A percentile compares a stretch with the other conserved stretches of the same genome.
phyloP scores from a whole-genome alignment of 2,888 invertebrate genomes.

The Lochmaea crataegi region DNA sequence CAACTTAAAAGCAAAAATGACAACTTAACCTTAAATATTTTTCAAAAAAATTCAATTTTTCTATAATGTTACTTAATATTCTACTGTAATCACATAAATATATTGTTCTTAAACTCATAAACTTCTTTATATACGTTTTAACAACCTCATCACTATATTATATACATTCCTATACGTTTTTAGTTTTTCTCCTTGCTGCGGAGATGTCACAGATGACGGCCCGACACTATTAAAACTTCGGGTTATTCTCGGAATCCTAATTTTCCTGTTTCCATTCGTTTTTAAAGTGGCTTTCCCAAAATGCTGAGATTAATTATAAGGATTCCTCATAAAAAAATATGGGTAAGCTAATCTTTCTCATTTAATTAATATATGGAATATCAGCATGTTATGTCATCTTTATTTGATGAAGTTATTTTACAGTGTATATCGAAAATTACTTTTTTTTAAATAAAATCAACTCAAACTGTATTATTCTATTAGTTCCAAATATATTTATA shows the following conservation, averaged over 20 bases:
- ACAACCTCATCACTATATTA: not conserved
- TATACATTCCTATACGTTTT: not conserved
- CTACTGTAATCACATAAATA: not conserved
- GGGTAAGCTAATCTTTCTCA: constrained; percentile 51
- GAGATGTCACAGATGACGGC: constrained; percentile 50
- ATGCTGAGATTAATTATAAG: constrained; percentile 60
- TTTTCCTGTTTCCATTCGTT: constrained; percentile 38
- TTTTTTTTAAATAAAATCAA: not conserved
- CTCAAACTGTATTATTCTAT: not conserved
- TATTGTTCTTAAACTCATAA: not conserved
- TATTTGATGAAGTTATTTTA: constrained; percentile 25
- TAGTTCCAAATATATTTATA: not conserved
- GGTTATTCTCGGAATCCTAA: constrained; percentile 41
- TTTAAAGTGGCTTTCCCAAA: constrained; percentile 55
- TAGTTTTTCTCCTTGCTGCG: constrained; percentile 1
- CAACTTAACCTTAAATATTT: not conserved
- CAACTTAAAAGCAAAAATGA: constrained; percentile 33
- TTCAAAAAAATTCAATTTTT: not conserved
- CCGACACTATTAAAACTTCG: constrained; percentile 43
- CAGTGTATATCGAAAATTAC: not conserved
- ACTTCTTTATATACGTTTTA: not conserved
- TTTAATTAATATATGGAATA: not conserved
- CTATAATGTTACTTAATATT: not conserved
- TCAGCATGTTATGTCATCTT: constrained; percentile 56
- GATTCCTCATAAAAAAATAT: constrained; percentile 53